Conservation (phyloP, 1,140 invertebrate species). For the Lepidurus arcticus region DNA sequence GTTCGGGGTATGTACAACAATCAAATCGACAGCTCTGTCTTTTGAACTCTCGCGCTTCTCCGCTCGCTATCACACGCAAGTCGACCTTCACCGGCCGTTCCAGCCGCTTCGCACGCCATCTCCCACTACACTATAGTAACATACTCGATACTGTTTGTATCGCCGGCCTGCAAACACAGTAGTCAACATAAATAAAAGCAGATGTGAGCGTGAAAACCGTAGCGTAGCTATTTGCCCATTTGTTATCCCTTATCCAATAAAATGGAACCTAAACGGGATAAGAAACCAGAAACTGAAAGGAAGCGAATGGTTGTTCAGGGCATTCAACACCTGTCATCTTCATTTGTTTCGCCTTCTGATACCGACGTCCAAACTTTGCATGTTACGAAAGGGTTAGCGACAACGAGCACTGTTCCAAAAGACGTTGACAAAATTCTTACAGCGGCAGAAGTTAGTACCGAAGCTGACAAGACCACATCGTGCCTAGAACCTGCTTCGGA, state of each 20-base stretch:
- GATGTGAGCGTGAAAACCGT: neutral
- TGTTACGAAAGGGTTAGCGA: neutral
- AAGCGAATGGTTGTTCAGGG: neutral
- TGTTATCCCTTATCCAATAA: neutral
- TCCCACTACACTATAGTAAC: too few relatives aligned
- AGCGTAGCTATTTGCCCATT: neutral
- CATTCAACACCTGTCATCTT: conserved; percentile 13
- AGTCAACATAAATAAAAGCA: too few relatives aligned
- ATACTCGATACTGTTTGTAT: too few relatives aligned
- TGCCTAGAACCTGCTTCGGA: neutral
- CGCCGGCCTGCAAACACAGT: too few relatives aligned
- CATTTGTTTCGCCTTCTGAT: neutral
- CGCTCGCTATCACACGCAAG: too few relatives aligned
- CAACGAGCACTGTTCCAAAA: neutral
- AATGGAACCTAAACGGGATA: neutral
- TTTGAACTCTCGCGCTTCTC: too few relatives aligned
- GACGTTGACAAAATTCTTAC: neutral
- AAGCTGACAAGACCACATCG: neutral
- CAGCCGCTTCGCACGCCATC: too few relatives aligned
- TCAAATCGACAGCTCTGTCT: too few relatives aligned
- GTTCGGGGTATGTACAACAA: too few relatives aligned
- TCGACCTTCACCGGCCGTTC: too few relatives aligned
- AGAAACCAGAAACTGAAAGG: neutral
- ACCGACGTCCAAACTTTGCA: neutral
- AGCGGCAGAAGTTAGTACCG: neutral